These are phyloP conservation scores for rabbit (Oryctolagus cuniculus) DNA, from an alignment of 2,113 vertebrate genomes.

Conservation along the genomic window DNA sequence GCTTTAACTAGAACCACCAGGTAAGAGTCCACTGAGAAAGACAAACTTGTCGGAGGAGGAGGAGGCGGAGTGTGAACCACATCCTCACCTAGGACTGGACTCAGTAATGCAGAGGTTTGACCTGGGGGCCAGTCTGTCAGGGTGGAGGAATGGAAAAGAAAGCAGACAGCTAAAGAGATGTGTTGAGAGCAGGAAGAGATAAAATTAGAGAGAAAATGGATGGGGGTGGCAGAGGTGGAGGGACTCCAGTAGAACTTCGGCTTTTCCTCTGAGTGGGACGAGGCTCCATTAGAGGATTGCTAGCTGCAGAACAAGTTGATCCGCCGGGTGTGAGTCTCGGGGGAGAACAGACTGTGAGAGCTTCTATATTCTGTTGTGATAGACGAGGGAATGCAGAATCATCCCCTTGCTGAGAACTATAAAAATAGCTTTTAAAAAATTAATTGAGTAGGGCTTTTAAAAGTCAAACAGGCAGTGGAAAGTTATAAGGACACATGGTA, in stretches of 20 bases:
- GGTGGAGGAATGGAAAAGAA: neutral
- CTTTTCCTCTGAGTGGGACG: neutral
- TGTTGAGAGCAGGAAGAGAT: neutral
- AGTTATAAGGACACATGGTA: neutral
- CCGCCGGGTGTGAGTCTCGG: neutral
- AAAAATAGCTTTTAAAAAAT: neutral
- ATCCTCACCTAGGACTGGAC: neutral
- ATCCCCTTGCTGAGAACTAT: neutral
- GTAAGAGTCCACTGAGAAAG: neutral
- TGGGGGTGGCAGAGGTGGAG: neutral
- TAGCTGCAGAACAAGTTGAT: neutral
- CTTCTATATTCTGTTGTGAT: neutral
- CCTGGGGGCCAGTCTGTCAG: neutral
- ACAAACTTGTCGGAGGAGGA: neutral
- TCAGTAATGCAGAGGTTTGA: neutral
- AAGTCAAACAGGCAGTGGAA: neutral
- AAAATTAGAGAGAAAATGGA: neutral
- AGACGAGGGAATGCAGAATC: slow-evolving; percentile 7
- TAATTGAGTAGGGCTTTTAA: neutral
- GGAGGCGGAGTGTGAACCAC: neutral
- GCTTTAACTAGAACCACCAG: neutral
- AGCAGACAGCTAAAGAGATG: neutral
- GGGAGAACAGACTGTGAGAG: neutral
- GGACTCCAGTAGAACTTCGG: neutral
- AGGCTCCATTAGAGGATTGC: neutral